Evolutionary conservation across 2,888 invertebrate genomes (phyloP), one percentile per base, ranked within the genome.

Genomic region (Spatulosminthurus flaviceps): DNA sequence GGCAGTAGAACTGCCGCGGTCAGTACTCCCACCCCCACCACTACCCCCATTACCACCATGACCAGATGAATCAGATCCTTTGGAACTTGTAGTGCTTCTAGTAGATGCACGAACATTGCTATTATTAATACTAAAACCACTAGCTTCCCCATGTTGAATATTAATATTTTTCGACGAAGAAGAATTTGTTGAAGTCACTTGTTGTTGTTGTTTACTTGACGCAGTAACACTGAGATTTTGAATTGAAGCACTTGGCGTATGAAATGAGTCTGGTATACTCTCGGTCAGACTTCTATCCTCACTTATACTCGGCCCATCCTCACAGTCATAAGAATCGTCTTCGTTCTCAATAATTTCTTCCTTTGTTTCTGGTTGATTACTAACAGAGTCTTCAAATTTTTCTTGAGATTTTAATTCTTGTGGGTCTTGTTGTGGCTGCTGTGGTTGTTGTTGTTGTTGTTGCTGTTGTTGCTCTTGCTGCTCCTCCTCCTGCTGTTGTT

Each of bases 221-320:
- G 42, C 26, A 43, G 80, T 78, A 0, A 77, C 60, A 34, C 77
- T 64, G 1, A 84, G 74, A 79, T 83, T 84, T 67, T 84, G 84
- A 42, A 84, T 70, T 16, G 84, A 83, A 76, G 83, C 69, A 77
- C 83, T 84, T 5, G 84, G 84, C 19, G 84, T 84, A 73, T 82
- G 78, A 76, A 80, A 84, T 64, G 82, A 77, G 67, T 77, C 77
- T 28, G 77, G 77, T 24, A 77, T 70, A 43, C 77, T 77, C 7
- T 77, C 77, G 19, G 77, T 70, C 61, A 60, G 26, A 29, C 77
- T 77, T 51, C 77, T 42, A 70, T 77, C 77, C 34, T 77, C 77
- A 70, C 77, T 77, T 60, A 77, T 69, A 70, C 77, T 77, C 29
- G 21, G 60, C 11, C 29, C 70, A 29, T 70, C 77, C 19, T 77